Base-by-base conservation (phyloP, 1,140 invertebrate species). In the Nephotettix cincticeps region DNA sequence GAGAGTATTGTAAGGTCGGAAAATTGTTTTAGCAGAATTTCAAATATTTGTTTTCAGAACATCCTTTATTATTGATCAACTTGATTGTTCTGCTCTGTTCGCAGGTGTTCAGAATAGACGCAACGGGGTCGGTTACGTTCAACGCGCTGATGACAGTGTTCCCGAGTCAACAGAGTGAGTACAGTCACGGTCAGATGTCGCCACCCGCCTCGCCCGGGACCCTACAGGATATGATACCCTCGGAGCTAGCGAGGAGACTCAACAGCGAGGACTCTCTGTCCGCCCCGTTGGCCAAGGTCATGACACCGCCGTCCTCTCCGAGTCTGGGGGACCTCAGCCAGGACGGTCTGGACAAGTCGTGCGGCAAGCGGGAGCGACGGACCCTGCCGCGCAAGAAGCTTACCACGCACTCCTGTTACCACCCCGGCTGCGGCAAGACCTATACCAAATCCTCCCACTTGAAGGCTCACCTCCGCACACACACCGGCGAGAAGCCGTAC, bases 401-500 rank as follows among this genome's bases (percentile, higher is more conserved):
- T 58, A 85, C 78, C 82, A 83, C 82, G 19, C 88, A 90, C 80
- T 86, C 84, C 0, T 91, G 90, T 75, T 82, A 85, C 1, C 83
- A 90, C 77, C 83, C 84, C 0, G 88, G 87, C n/a, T 92, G 90
- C 78, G 81, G 79, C 28, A 92, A 92, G 79, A 88, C 85, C 1
- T 92, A 91, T 80, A 88, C 86, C 2, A 92, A 92, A 77, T 89
- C 87, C 69, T 91, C 89, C 1, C 90, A 92, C 79, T 81, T 92
- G 28, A 92, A 92, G 77, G 90, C 90, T 1, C 90, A 92, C 77
- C 79, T 89, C 27, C 77, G 90, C 51, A 89, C 90, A 27, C 90
- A 91, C 77, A 91, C 89, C 61, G 89, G 89, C 14, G 90, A 89
- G 75, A 91, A 91, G 75, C 90, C 90, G 0, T 92, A 91, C 78